Percentiles rank a stretch among this genome's conserved stretches.
These are phyloP conservation scores for Bombus confusus DNA, from an alignment of 1,140 invertebrate species.

Conservation along the genomic window DNA sequence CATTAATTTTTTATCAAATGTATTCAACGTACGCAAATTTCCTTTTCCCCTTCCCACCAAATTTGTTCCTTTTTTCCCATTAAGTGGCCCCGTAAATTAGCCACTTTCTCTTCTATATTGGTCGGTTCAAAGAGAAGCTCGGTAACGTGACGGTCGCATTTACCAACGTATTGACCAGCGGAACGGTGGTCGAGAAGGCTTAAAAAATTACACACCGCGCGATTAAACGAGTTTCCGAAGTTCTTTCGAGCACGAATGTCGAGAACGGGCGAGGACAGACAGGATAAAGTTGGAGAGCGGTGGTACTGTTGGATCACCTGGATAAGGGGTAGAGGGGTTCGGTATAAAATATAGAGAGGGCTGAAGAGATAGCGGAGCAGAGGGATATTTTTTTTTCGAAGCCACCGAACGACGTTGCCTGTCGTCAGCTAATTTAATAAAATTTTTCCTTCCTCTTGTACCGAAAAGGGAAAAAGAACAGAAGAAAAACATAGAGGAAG, in stretches of 20 bases:
- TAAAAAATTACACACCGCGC: slow-evolving; percentile 69
- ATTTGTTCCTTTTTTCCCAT: neutral
- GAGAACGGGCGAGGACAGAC: slow-evolving; percentile 38
- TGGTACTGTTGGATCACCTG: slow-evolving; percentile 2
- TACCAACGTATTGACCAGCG: neutral
- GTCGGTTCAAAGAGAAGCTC: slow-evolving; percentile 20
- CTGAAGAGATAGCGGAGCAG: slow-evolving; percentile 35
- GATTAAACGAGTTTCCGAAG: slow-evolving; percentile 65
- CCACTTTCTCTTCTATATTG: slow-evolving; percentile 10
- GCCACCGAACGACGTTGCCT: slow-evolving; percentile 36
- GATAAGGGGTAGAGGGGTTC: slow-evolving; percentile 12
- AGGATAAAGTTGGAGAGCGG: slow-evolving; percentile 31
- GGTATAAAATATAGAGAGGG: slow-evolving; percentile 51
- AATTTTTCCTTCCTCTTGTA: slow-evolving; percentile 57
- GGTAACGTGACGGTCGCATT: slow-evolving; percentile 30
- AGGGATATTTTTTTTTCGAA: slow-evolving; percentile 52
- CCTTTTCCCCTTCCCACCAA: no score
- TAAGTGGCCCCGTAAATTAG: neutral
- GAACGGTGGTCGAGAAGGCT: slow-evolving; percentile 44
- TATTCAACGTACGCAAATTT: neutral
- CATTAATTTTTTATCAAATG: slow-evolving; percentile 15
- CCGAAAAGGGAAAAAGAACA: slow-evolving; percentile 1
- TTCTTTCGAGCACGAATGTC: slow-evolving; percentile 63
- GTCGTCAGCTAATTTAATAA: slow-evolving; percentile 68
- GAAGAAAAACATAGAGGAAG: slow-evolving; percentile 8